Evolutionary conservation across 2,888 invertebrate species (phyloP).

Genomic region (Dryobota labecula): DNA sequence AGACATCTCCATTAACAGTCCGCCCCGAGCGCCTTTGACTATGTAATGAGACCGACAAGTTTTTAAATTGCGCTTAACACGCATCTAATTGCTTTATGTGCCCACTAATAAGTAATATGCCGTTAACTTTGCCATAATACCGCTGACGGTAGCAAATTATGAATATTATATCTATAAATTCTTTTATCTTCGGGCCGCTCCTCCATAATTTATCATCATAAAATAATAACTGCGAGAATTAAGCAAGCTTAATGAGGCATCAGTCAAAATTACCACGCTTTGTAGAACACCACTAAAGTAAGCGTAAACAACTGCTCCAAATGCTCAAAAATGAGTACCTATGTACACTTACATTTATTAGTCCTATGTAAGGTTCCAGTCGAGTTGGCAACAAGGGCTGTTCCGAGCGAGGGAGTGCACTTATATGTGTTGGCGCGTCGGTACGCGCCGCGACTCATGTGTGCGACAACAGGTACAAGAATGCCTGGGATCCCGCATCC

Average conservation of each 20-base stretch:
- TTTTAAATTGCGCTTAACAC: slow-evolving; percentile 67
- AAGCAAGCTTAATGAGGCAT: slow-evolving; percentile 83
- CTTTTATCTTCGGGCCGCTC: slow-evolving; percentile 76
- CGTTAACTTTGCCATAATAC: slow-evolving; percentile 77
- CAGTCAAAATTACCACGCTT: slow-evolving; percentile 75
- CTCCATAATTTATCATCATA: slow-evolving; percentile 81
- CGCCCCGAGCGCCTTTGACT: slow-evolving; percentile 53
- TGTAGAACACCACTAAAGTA: slow-evolving; percentile 70
- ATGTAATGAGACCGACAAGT: slow-evolving; percentile 65
- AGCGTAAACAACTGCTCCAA: slow-evolving; percentile 71
- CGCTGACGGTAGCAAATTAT: slow-evolving; percentile 77
- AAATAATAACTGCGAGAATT: slow-evolving; percentile 81
- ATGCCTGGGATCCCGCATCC: slow-evolving; percentile 45
- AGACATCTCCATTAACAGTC: slow-evolving; percentile 77
- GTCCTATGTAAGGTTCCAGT: slow-evolving; percentile 76
- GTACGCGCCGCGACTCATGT: slow-evolving; percentile 34
- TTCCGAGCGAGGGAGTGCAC: slow-evolving; percentile 67
- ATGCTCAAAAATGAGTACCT: slow-evolving; percentile 70
- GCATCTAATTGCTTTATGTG: slow-evolving; percentile 73
- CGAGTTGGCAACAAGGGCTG: slow-evolving; percentile 74
- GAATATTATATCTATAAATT: slow-evolving; percentile 79
- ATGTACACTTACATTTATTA: slow-evolving; percentile 68
- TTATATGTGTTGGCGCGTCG: slow-evolving; percentile 60
- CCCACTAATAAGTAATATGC: slow-evolving; percentile 73
- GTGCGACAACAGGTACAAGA: slow-evolving; percentile 57